phyloP scores from a whole-genome alignment of 2,888 invertebrate genomes.

The Diadromus collaris region DNA sequence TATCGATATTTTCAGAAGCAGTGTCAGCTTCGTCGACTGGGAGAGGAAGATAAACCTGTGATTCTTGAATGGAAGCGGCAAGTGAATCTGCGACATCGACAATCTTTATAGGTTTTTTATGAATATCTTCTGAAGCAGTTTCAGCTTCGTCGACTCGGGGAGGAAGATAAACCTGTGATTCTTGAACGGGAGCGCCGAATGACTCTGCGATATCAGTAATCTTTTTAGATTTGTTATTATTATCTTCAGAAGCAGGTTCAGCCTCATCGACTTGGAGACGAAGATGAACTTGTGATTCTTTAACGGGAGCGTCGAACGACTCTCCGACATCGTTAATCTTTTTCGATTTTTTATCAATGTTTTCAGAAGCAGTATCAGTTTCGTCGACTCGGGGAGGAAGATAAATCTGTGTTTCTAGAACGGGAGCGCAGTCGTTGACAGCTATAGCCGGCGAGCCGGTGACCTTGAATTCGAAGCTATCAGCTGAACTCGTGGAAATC shows the following conservation, averaged over 20 bases:
- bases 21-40: slow-evolving; percentile 17
- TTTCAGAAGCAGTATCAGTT: too few relatives aligned
- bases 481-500: slow-evolving; percentile 48
- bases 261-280: not conserved
- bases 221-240: too few relatives aligned
- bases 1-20: not conserved
- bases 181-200: not conserved
- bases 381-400: too few relatives aligned
- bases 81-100: not conserved
- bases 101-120: too few relatives aligned
- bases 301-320: not conserved
- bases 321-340: too few relatives aligned
- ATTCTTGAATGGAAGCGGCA: slow-evolving; percentile 21
- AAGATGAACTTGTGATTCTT: not conserved
- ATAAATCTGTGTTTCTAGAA: slow-evolving; percentile 31
- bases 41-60: slow-evolving; percentile 37
- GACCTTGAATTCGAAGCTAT: slow-evolving; percentile 72
- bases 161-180: not conserved
- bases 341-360: too few relatives aligned
- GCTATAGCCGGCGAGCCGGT: slow-evolving; percentile 69
- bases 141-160: not conserved
- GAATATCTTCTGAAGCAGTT: too few relatives aligned
- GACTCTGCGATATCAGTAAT: not conserved
- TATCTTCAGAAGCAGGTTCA: too few relatives aligned
- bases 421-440: slow-evolving; percentile 72